Conservation (phyloP, 1,140 invertebrate genomes). For the Lepidotrigona ventralis region DNA sequence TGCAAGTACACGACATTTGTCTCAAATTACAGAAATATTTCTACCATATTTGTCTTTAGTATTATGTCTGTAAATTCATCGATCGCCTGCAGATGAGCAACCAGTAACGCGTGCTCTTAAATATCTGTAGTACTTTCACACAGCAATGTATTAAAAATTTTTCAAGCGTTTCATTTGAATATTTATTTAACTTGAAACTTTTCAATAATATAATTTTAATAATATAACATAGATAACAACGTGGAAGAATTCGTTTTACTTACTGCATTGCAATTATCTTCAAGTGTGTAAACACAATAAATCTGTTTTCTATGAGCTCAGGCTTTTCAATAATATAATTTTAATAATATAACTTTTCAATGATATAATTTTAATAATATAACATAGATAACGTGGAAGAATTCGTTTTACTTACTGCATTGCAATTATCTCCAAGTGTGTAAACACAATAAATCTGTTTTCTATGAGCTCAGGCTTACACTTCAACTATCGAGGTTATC, state of each 20-base stretch:
- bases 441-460: conserved; percentile 59
- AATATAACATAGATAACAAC: not conserved
- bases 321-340: not conserved
- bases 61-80: too few species aligned
- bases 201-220: not conserved
- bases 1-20: too few species aligned
- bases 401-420: not conserved
- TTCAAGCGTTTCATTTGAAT: too few species aligned
- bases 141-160: too few species aligned
- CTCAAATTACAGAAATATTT: too few species aligned
- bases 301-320: conserved; percentile 43
- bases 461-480: conserved; percentile 24
- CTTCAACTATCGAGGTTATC: conserved; percentile 52
- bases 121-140: too few species aligned
- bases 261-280: not conserved
- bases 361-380: not conserved
- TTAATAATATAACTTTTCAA: not conserved
- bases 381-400: not conserved
- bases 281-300: conserved; percentile 54
- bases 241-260: not conserved
- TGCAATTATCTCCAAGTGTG: conserved; percentile 14
- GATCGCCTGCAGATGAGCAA: too few species aligned
- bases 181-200: too few species aligned
- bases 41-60: too few species aligned
- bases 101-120: too few species aligned